These are phyloP conservation scores for Sturmia bella DNA, from an alignment of 2,888 invertebrate species.

Conservation along the genomic window DNA sequence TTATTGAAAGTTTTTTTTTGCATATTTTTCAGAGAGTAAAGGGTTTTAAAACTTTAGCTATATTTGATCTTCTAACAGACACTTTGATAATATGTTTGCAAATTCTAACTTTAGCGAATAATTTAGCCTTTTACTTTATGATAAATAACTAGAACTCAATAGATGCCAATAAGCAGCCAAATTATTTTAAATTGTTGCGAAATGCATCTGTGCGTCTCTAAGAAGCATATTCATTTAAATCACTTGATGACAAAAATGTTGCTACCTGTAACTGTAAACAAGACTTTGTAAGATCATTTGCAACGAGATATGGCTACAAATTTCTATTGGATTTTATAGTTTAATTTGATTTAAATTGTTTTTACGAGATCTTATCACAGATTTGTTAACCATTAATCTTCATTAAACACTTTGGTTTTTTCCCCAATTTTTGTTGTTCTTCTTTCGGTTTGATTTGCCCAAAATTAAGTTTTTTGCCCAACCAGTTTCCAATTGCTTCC, in stretches of 20 bases:
- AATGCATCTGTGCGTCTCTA: background rate
- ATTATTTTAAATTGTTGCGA: too few relatives aligned
- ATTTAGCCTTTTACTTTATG: too few relatives aligned
- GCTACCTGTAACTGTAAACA: background rate
- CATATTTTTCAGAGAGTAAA: too few relatives aligned
- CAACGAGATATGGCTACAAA: conserved; percentile 10
- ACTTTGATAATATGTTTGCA: too few relatives aligned
- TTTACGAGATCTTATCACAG: conserved; percentile 57
- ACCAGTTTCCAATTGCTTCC: conserved; percentile 54
- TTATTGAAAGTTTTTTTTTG: too few relatives aligned
- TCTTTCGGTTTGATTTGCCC: conserved; percentile 19
- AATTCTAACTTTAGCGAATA: too few relatives aligned
- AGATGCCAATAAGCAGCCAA: too few relatives aligned
- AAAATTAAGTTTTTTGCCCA: conserved; percentile 48
- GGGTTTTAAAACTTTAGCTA: too few relatives aligned
- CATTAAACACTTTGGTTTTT: conserved; percentile 63
- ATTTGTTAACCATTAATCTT: conserved; percentile 66
- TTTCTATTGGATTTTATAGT: conserved; percentile 41
- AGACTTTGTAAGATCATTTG: background rate
- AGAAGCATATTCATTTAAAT: conserved; percentile 23
- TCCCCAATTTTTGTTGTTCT: background rate
- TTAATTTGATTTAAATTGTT: conserved; percentile 55
- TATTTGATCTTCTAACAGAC: too few relatives aligned
- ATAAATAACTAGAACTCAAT: too few relatives aligned
- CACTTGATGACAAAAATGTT: conserved; percentile 5